Base-by-base conservation (phyloP, 2,888 invertebrate genomes). In the Cheilosia soror region DNA sequence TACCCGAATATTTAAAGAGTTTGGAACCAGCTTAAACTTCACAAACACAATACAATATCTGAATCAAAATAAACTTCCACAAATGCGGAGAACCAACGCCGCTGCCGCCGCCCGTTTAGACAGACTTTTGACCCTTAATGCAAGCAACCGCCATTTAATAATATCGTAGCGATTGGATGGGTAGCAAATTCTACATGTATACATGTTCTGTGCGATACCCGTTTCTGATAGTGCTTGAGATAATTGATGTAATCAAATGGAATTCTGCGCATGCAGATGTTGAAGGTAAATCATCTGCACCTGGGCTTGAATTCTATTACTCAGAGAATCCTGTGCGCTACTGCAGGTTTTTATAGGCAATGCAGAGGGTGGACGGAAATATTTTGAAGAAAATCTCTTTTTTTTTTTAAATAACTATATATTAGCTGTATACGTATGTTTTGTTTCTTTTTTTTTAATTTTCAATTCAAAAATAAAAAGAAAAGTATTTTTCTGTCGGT, bases 211-310 rank as follows among this genome's bases (percentile, higher is more conserved):
- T 84, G 75, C 68, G 69, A 57, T 55, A 66, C 71, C 68, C 49
- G 62, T 77, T 51, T 66, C 55, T 76, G 80, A 77, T 77, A 76
- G 77, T 85, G 85, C 85, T 85, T 77, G 81, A 76, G 72, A 85
- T 81, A 33, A 15, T 53, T 76, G 84, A 80, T 80, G 76, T 80
- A 58, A 72, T 77, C 51, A 66, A 25, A 81, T 77, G 81, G 85
- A 85, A 81, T 85, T 85, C 49, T 29, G 62, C 51, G 76, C 71
- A 51, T 85, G 81, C 85, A 85, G 76, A 66, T 80, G 71, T 66
- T 31, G 55, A 75, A 75, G 79, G 58, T 81, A 77, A 63, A 72
- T 76, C 69, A 76, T 81, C 72, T 77, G 85, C 76, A 81, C 72
- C 63, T 72, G 81, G 55, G 77, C 72, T 80, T 85, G 85, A 77